phyloP scores from a whole-genome alignment of 1,140 invertebrate species.

The Cepaea nemoralis region DNA sequence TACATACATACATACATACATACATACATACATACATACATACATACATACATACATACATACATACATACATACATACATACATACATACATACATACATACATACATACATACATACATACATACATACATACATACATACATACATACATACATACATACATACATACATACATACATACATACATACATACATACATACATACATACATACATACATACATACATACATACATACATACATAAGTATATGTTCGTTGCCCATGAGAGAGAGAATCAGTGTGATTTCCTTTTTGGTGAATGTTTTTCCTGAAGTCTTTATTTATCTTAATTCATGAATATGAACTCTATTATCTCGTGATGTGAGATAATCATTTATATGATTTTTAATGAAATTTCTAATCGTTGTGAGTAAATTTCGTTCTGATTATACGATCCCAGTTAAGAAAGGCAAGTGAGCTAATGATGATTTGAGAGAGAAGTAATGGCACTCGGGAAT shows the following conservation, averaged over 20 bases:
- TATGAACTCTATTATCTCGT: too few relatives aligned
- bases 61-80: neutral
- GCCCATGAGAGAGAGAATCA: too few relatives aligned
- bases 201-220: constrained; percentile 14
- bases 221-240: constrained; percentile 14
- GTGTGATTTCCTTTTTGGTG: too few relatives aligned
- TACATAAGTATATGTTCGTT: constrained; percentile 2
- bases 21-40: neutral
- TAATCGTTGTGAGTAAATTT: too few relatives aligned
- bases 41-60: neutral
- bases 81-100: constrained; percentile 6
- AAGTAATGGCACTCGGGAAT: too few relatives aligned
- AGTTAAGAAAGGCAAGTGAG: too few relatives aligned
- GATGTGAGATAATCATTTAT: too few relatives aligned
- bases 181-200: constrained; percentile 14
- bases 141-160: constrained; percentile 10
- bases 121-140: constrained; percentile 14
- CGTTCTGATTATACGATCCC: too few relatives aligned
- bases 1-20: neutral
- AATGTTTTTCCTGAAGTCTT: too few relatives aligned
- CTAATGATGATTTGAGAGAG: too few relatives aligned
- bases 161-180: constrained; percentile 14
- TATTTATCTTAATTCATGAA: too few relatives aligned
- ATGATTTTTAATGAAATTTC: too few relatives aligned
- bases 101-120: constrained; percentile 6